Evolutionary conservation across 2,797 vertebrate species (phyloP), one percentile per base, ranked within the genome.

Genomic region (Falco rusticolus): DNA sequence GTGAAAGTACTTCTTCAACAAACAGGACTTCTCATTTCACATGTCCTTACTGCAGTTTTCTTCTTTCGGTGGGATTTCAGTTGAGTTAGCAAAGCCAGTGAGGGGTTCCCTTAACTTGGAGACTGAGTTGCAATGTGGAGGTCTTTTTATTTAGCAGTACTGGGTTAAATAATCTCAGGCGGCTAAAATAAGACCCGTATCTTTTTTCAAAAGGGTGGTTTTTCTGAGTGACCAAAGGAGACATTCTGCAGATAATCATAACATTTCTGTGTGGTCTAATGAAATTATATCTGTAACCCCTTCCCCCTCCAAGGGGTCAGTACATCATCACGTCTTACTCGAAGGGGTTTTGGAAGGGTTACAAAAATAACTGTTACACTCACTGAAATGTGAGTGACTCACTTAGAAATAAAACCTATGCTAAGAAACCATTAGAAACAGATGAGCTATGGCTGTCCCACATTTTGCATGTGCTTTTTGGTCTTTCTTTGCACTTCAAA

Each of bases 401-500:
- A 13, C 47, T 93, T 87, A 70, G 85, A 96, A 91, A 87, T 80
- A 91, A 94, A 95, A 84, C 51, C 56, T 80, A 6, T 82, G 74
- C 70, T 87, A 79, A 72, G n/a, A 53, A 94, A 51, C 25, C 56
- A 5, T 83, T 70, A 70, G 91, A 94, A 84, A 68, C 41, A 93
- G 84, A 90, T 68, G 86, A 94, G 50, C 76, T 89, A 33, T 12
- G 64, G 69, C 33, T 95, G 82, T 86, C 89, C 82, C 59, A 94
- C 76, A 84, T 91, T 95, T 93, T 72, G 69, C 79, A 79, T 93
- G 79, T 84, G 61, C 72, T 92, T 88, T 86, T 88, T 93, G 63
- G 68, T 89, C 50, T 92, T 65, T 85, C 69, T 94, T 94, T 92
- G 87, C 76, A 92, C 90, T 94, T 97, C 90, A 92, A 89, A 95